These are phyloP conservation scores for Ophion costatus DNA, from an alignment of 2,888 invertebrate species.

Conservation along the genomic window DNA sequence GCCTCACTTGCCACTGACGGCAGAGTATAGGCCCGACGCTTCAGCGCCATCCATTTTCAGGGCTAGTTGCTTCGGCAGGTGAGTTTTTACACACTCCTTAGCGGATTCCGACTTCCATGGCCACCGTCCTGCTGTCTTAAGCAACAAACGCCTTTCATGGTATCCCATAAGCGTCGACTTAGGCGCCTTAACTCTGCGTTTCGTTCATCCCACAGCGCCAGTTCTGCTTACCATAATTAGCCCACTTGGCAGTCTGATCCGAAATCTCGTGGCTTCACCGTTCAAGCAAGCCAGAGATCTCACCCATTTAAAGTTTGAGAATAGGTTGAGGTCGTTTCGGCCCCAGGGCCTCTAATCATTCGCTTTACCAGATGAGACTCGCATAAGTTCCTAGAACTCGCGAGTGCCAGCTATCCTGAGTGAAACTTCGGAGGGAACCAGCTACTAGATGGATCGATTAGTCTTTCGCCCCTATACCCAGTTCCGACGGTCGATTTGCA, in stretches of 20 bases:
- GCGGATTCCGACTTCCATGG: too few relatives aligned
- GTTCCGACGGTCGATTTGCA: slow-evolving; percentile 92
- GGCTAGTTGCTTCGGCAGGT: too few relatives aligned
- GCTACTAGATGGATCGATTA: slow-evolving; percentile 92
- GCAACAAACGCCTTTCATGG: too few relatives aligned
- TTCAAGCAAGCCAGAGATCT: slow-evolving; percentile 87
- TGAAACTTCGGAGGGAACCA: slow-evolving; percentile 91
- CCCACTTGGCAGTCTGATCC: slow-evolving; percentile 61
- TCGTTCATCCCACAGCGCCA: slow-evolving; percentile 74
- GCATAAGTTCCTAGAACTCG: slow-evolving; percentile 58
- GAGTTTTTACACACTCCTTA: too few relatives aligned
- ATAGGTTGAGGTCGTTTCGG: too few relatives aligned
- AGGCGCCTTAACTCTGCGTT: slow-evolving; percentile 79
- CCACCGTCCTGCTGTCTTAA: too few relatives aligned
- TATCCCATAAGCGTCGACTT: too few relatives aligned
- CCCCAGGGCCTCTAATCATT: slow-evolving; percentile 90
- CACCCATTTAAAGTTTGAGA: too few relatives aligned
- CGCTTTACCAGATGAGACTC: slow-evolving; percentile 87
- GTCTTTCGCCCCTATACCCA: slow-evolving; percentile 90
- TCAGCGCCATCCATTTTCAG: too few relatives aligned
- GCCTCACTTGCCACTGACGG: too few relatives aligned
- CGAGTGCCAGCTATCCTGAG: slow-evolving; percentile 84
- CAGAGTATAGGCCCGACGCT: too few relatives aligned
- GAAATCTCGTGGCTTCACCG: slow-evolving; percentile 84
- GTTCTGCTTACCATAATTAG: slow-evolving; percentile 35